Evolutionary conservation across 2,797 vertebrate genomes (phyloP).

Genomic region (Bucorvus abyssinicus): DNA sequence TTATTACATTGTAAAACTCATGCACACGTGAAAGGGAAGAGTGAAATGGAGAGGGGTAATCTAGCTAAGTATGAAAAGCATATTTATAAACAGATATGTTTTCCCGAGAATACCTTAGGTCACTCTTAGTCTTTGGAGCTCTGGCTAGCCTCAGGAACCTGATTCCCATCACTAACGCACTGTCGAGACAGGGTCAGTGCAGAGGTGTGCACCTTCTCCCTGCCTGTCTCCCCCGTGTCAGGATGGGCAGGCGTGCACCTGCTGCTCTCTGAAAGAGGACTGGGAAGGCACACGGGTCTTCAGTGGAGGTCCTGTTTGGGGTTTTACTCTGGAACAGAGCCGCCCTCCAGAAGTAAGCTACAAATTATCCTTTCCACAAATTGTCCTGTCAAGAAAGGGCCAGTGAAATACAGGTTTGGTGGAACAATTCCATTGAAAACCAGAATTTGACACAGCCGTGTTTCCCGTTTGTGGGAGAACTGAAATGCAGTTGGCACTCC

Average conservation of each 20-base stretch:
- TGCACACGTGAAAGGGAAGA: background rate
- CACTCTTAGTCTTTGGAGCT: background rate
- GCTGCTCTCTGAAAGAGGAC: background rate
- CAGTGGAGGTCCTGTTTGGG: background rate
- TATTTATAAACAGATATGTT: background rate
- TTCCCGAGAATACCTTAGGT: background rate
- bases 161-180: background rate
- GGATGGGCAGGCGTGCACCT: background rate
- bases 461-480: background rate
- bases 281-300: background rate
- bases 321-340: background rate
- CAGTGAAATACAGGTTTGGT: background rate
- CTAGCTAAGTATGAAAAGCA: background rate
- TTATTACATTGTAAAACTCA: background rate
- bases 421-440: background rate
- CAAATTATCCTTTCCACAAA: background rate
- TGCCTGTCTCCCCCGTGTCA: background rate
- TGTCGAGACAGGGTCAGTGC: background rate
- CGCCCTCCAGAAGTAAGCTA: background rate
- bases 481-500: background rate
- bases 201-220: background rate
- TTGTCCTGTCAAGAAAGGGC: background rate
- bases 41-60: background rate
- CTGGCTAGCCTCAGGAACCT: background rate
- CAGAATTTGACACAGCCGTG: background rate